Base-by-base conservation (phyloP, 2,797 vertebrate species). In the Sebastes aleutianus region DNA sequence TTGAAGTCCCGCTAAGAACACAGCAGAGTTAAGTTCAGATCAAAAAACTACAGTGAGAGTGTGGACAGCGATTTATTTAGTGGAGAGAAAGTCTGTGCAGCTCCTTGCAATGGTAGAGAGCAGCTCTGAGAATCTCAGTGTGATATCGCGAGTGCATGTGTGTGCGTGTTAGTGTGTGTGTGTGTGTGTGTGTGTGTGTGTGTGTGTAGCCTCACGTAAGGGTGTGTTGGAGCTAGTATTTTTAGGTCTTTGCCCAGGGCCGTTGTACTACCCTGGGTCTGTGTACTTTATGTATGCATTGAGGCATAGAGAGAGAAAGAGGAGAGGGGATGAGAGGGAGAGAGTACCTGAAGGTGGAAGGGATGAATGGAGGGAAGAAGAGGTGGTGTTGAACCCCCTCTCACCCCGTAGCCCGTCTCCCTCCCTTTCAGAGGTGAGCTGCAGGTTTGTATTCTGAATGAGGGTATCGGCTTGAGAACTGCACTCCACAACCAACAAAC, bases 191-290 rank as follows among this genome's bases (percentile, higher is more conserved):
- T 63, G 74, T 54, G 70, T 64, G 54, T 32, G 68, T 59, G 67
- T 69, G 58, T 71, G 68, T 61, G 50, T 72, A 57, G 36, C 32
- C 43, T 68, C 67, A 70, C 29, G 47, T 84, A 76, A 73, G 85
- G 70, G 74, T 74, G 73, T 85, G 85, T 74, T 82, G 85, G 73
- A 89, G 83, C 82, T 84, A 88, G 86, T 92, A 93, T 93, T 89
- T 92, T 90, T 91, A 91, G 86, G 88, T 88, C 76, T 92, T 88
- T 59, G 85, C 92, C 86, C 87, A 86, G 87, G 89, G 92, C 91
- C 65, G 68, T 91, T 91, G 88, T 87, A 89, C 85, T 85, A 88
- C 87, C 90, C 76, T 31, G 76, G 86, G 81, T 86, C 82, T 87
- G 86, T 88, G 83, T 85, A 87, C 84, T 91, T 83, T 86, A 82